phyloP scores from a whole-genome alignment of 2,797 vertebrate genomes.

The Carapus acus region DNA sequence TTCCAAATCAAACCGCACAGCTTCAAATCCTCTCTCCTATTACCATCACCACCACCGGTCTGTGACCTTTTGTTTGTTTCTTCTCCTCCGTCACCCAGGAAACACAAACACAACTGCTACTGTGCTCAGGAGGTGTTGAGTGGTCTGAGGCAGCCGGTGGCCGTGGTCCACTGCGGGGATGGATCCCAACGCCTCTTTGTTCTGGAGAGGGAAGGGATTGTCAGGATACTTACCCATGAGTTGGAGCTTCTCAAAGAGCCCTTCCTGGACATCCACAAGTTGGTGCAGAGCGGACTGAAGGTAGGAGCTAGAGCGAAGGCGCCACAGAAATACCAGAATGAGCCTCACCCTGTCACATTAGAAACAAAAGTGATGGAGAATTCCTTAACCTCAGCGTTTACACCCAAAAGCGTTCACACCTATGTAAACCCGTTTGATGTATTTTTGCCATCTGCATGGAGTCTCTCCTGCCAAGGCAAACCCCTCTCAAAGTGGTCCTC shows the following conservation, averaged over 20 bases:
- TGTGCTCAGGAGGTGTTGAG: constrained; percentile 91
- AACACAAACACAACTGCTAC: constrained; percentile 99
- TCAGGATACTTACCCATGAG: constrained; percentile 86
- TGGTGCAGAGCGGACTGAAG: constrained; percentile 97
- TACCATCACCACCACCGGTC: constrained; percentile 10
- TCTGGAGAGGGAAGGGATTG: constrained; percentile 92
- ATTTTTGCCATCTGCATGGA: constrained; percentile 24
- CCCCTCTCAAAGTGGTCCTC: constrained; percentile 37
- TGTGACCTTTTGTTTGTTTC: constrained; percentile 57
- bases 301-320: constrained; percentile 64
- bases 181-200: constrained; percentile 95
- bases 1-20: constrained; percentile 1
- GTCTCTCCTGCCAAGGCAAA: constrained; percentile 51
- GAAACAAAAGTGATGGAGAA: constrained; percentile 2
- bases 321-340: neutral
- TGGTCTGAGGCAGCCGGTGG: constrained; percentile 87
- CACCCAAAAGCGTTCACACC: constrained; percentile 42
- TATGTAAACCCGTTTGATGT: constrained; percentile 36
- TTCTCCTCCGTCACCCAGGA: constrained; percentile 73
- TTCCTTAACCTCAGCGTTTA: constrained; percentile 17
- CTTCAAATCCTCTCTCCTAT: neutral
- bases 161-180: constrained; percentile 88
- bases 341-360: too few relatives aligned
- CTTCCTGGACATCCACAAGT: constrained; percentile 97
- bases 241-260: constrained; percentile 91